Evolutionary conservation across 2,113 vertebrate species (phyloP), one percentile per base, ranked within the genome.

Genomic region (Pipra filicauda): DNA sequence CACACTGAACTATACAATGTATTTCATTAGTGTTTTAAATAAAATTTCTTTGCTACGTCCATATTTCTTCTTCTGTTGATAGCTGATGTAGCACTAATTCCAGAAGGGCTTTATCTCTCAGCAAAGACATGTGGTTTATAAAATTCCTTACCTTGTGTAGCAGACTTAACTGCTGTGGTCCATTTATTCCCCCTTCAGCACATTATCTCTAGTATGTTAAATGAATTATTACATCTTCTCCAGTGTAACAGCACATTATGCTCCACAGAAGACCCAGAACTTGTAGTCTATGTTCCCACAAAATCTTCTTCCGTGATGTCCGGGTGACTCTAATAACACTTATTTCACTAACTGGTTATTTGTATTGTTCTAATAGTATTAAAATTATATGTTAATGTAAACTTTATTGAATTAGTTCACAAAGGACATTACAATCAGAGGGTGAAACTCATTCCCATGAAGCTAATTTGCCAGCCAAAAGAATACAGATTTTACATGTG

Each of bases 171-270:
- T 2, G 70, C 91, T 94, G 92, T 82, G 94, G 87, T 91, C 85
- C 92, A 91, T 97, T 97, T 97, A 86, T 91, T 95, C 64, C 66
- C 85, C 70, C 85, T 95, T 81, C 67, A 85, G 89, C 66, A 82
- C 93, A 91, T 93, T 95, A 96, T 95, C 89, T 91, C 58, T 85
- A 77, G 80, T 79, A 90, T 67, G 48, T 67, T 91, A 88, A 96
- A 96, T 96, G 91, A 97, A 87, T 96, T 93, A 96, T 95, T 95
- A 61, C 62, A 66, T 92, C 57, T 95, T 85, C 62, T 93, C 37
- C 48, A 75, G 31, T 58, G 75, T 59, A 94, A 66, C 71, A 93
- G 37, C 2, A 7, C 70, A 77, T 89, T 90, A 94, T 54, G 59
- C 80, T 96, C 51, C 59, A 85, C 58, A 58, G 58, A 91, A 93